phyloP scores from a whole-genome alignment of 2,113 vertebrate genomes.

The Ahaetulla prasina region DNA sequence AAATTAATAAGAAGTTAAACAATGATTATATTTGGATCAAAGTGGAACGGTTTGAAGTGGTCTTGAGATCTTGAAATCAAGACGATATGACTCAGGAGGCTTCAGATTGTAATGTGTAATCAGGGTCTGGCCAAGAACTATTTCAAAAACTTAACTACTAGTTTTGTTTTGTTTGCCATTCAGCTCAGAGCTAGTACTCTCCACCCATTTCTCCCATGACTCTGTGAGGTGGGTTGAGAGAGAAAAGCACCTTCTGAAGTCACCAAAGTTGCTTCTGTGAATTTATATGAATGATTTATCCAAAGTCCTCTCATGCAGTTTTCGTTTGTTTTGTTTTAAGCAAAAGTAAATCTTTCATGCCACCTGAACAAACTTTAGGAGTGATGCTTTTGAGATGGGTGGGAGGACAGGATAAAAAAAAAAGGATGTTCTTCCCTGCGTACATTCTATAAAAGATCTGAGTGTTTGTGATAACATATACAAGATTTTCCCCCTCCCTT shows the following conservation, averaged over 20 bases:
- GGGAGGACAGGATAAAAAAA: background rate
- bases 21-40: background rate
- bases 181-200: background rate
- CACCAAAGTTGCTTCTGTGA: background rate
- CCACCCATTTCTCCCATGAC: background rate
- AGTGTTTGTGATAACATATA: slow-evolving; percentile 8
- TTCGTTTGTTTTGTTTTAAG: background rate
- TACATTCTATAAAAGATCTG: background rate
- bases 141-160: background rate
- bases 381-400: background rate
- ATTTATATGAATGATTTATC: background rate
- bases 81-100: background rate
- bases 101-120: background rate
- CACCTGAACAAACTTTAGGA: background rate
- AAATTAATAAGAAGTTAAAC: background rate
- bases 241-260: background rate
- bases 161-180: background rate
- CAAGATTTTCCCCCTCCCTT: background rate
- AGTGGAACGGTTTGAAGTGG: background rate
- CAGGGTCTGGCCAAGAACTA: background rate
- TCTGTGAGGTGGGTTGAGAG: background rate
- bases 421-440: background rate
- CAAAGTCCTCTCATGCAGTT: background rate
- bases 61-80: background rate
- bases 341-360: background rate